A percentile compares a stretch with the other conserved stretches of the same genome.
Evolutionary conservation across 1,140 invertebrate genomes (phyloP).

Genomic region (Drosophila tropicalis): DNA sequence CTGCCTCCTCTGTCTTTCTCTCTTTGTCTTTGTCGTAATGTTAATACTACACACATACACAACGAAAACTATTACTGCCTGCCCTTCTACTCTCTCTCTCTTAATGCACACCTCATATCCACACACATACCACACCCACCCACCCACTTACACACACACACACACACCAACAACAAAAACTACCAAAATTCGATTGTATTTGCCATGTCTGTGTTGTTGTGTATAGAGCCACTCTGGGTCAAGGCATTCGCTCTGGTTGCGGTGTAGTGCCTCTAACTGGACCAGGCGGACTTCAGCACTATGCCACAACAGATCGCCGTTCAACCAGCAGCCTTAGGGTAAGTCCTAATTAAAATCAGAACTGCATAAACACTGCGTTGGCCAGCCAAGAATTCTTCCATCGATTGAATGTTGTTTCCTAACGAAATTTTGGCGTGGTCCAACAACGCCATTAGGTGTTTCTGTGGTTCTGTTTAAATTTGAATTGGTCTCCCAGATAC

Average conservation of each 20-base stretch:
- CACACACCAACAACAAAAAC: constrained; percentile 34
- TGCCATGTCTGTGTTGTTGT: constrained; percentile 75
- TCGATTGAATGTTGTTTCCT: neutral
- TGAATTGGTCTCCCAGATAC: constrained; percentile 12
- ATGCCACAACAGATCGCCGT: constrained; percentile 82
- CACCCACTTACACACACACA: constrained; percentile 28
- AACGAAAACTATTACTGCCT: constrained; percentile 25
- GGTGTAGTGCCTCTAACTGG: constrained; percentile 84
- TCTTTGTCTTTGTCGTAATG: constrained; percentile 37
- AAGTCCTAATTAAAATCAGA: constrained; percentile 64
- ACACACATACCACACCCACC: constrained; percentile 51
- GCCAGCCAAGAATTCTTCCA: neutral
- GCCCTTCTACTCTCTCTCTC: constrained; percentile 40
- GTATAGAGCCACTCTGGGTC: constrained; percentile 87
- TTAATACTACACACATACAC: constrained; percentile 47
- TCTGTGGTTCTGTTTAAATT: neutral
- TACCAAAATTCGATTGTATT: constrained; percentile 71
- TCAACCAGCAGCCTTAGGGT: constrained; percentile 84
- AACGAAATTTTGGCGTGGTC: no score
- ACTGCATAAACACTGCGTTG: constrained; percentile 8
- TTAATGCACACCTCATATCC: constrained; percentile 26
- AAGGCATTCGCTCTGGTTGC: constrained; percentile 85
- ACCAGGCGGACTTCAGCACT: constrained; percentile 83
- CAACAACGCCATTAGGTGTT: neutral
- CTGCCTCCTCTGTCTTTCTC: constrained; percentile 27